These are phyloP conservation scores for Erethizon dorsatum DNA, from an alignment of 2,797 vertebrate species.

Conservation along the genomic window DNA sequence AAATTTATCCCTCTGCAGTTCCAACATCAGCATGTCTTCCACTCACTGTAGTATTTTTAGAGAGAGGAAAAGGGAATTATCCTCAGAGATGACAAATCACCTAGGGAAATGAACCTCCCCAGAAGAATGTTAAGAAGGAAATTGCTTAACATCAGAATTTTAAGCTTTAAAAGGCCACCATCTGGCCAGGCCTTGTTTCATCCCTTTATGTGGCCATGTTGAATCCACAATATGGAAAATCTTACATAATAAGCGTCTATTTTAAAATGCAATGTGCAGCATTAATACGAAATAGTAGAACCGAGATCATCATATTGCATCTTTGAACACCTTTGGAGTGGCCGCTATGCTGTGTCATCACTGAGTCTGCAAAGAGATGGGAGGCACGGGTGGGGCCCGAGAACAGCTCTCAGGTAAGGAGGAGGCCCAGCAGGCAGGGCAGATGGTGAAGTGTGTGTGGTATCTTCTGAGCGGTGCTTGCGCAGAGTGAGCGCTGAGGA, in stretches of 20 bases:
- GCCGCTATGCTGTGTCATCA: background rate
- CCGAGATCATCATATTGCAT: background rate
- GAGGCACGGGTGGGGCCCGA: background rate
- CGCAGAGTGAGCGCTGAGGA: background rate
- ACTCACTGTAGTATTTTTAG: slow-evolving; percentile 24
- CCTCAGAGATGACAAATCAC: slow-evolving; percentile 64
- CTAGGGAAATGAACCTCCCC: slow-evolving; percentile 59
- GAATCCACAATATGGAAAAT: background rate
- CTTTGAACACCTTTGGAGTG: background rate
- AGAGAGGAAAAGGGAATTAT: slow-evolving; percentile 54
- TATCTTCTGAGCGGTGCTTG: background rate
- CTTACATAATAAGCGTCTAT: background rate
- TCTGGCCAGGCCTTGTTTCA: slow-evolving; percentile 26
- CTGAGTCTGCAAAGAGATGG: background rate
- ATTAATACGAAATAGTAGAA: slow-evolving; percentile 19
- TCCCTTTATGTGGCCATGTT: background rate
- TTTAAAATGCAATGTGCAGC: background rate
- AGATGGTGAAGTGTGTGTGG: background rate
- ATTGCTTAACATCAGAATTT: slow-evolving; percentile 39
- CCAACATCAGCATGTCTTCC: slow-evolving; percentile 39
- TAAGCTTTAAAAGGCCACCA: background rate
- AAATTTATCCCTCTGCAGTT: background rate
- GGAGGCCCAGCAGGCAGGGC: background rate
- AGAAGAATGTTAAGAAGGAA: slow-evolving; percentile 68
- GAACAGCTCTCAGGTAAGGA: background rate